Percentiles rank a stretch among this genome's conserved stretches.
These are phyloP conservation scores for Syrmaticus mikado DNA, from an alignment of 2,113 vertebrate genomes.

Conservation along the genomic window DNA sequence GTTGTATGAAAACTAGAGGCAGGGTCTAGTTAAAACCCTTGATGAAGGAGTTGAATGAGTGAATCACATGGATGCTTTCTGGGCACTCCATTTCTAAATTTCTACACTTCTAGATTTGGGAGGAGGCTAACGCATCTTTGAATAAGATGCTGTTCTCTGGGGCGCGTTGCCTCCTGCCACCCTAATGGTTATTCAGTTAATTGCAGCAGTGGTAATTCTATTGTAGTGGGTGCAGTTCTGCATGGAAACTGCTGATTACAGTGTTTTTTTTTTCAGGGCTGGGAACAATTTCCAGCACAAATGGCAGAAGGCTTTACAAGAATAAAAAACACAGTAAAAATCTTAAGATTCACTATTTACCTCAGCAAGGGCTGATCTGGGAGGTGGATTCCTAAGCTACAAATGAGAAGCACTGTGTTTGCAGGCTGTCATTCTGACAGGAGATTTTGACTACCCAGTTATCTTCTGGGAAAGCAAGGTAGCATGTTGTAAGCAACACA, in stretches of 20 bases:
- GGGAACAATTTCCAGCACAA: not conserved
- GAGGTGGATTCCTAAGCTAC: no score
- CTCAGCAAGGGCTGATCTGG: not conserved
- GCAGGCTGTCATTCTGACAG: no score
- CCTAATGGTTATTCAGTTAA: accelerated
- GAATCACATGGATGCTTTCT: not conserved
- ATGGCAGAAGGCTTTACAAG: not conserved
- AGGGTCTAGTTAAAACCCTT: not conserved
- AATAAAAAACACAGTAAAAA: not conserved
- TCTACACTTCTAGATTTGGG: not conserved
- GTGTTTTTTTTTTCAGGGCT: not conserved
- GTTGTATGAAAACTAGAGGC: not conserved
- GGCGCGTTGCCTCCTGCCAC: accelerated
- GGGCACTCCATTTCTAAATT: not conserved
- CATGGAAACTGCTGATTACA: not conserved
- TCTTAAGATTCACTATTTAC: not conserved
- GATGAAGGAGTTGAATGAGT: not conserved
- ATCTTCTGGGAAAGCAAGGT: no score
- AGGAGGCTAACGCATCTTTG: not conserved
- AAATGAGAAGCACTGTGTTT: no score
- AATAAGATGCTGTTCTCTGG: not conserved
- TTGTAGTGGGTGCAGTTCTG: not conserved
- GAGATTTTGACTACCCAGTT: no score
- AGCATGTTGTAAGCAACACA: no score
- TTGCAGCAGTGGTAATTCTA: not conserved